Conservation (phyloP, 2,888 invertebrate genomes). For the Scaptomyza tumidula region DNA sequence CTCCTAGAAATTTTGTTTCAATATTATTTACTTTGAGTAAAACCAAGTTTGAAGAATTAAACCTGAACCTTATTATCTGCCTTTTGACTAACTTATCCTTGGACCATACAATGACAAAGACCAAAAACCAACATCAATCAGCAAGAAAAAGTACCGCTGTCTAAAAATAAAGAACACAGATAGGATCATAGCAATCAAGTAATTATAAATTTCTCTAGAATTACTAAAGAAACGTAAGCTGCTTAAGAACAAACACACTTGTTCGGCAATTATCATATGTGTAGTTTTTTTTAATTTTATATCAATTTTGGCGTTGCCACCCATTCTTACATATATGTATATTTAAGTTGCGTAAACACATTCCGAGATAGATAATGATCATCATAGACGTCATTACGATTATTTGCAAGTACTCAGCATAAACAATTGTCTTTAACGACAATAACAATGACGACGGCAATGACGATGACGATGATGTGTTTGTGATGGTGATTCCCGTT, state of each 20-base stretch:
- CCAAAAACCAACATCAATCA: too few species aligned
- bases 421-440: conserved; percentile 14
- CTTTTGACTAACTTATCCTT: too few species aligned
- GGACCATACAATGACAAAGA: too few species aligned
- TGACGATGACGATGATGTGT: background rate
- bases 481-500: conserved; percentile 26
- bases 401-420: conserved; percentile 35
- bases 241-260: conserved; percentile 11
- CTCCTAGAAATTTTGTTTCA: too few species aligned
- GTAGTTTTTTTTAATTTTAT: too few species aligned
- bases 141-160: background rate
- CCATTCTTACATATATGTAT: background rate
- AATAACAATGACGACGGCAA: too few species aligned
- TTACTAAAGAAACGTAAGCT: conserved; percentile 6
- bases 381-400: background rate
- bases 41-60: too few species aligned
- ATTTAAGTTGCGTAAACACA: background rate
- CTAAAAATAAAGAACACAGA: background rate
- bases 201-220: conserved; percentile 10
- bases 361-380: background rate
- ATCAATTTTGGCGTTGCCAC: conserved; percentile 1
- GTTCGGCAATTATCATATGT: conserved; percentile 15
- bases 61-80: too few species aligned
- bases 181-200: background rate
- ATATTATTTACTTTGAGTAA: too few species aligned